phyloP scores from a whole-genome alignment of 2,888 invertebrate genomes.

The Oscheius sp. region DNA sequence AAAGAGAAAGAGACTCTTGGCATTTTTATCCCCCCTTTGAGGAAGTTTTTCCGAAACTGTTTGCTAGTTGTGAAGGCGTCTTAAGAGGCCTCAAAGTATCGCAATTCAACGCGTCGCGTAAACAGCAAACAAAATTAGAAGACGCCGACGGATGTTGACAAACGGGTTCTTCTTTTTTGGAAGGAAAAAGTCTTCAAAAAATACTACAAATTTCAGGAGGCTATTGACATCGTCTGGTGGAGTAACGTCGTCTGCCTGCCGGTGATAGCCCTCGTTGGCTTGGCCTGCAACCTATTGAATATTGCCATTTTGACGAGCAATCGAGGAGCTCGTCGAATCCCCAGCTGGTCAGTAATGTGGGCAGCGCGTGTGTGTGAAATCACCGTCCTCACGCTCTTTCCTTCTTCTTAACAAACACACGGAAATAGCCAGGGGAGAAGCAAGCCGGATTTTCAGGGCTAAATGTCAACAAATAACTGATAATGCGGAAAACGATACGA shows the following conservation, averaged over 20 bases:
- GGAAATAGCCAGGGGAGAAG: slow-evolving; percentile 17
- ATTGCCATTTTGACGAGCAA: slow-evolving; percentile 63
- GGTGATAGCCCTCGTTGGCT: slow-evolving; percentile 62
- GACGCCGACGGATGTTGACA: slow-evolving; percentile 8
- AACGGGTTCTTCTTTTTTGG: too few relatives aligned
- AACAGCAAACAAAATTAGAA: slow-evolving; percentile 18
- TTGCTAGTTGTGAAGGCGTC: not conserved
- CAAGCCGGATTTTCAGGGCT: not conserved
- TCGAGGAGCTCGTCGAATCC: slow-evolving; percentile 65
- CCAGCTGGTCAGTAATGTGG: slow-evolving; percentile 56
- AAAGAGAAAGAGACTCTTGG: too few relatives aligned
- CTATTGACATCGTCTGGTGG: slow-evolving; percentile 63
- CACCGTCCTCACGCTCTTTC: slow-evolving; percentile 6
- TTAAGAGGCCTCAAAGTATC: not conserved
- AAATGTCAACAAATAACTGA: slow-evolving; percentile 10
- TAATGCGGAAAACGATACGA: slow-evolving; percentile 3
- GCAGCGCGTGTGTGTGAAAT: slow-evolving; percentile 1
- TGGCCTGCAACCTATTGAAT: slow-evolving; percentile 67
- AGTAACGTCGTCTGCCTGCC: slow-evolving; percentile 65
- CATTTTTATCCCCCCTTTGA: too few relatives aligned
- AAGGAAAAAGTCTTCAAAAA: not conserved
- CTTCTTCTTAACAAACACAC: slow-evolving; percentile 8
- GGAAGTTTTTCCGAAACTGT: too few relatives aligned
- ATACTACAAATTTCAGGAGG: slow-evolving; percentile 35
- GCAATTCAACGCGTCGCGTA: not conserved